Evolutionary conservation across 1,140 invertebrate species (phyloP).

Genomic region (Drosophila orosa): DNA sequence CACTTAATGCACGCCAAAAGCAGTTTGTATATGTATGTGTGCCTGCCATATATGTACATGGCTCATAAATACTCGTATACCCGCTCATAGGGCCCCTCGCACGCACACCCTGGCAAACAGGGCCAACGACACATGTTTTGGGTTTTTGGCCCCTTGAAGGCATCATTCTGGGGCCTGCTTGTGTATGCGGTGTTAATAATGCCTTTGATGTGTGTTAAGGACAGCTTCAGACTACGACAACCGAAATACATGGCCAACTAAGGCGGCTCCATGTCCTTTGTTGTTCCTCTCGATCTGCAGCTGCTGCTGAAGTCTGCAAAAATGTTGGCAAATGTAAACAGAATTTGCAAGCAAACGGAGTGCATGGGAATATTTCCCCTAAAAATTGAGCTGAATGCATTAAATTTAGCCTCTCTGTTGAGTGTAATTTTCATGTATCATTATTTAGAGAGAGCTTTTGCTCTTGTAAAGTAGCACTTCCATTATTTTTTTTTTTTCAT

Average conservation of each 20-base stretch:
- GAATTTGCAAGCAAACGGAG: constrained; percentile 16
- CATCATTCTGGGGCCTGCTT: constrained; percentile 69
- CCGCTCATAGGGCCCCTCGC: constrained; percentile 40
- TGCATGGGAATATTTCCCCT: not conserved
- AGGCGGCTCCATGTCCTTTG: constrained; percentile 31
- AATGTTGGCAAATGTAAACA: constrained; percentile 40
- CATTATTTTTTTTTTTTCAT: not conserved
- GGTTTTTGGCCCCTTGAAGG: constrained; percentile 66
- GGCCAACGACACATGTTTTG: constrained; percentile 75
- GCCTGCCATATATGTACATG: constrained; percentile 30
- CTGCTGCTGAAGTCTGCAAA: constrained; percentile 30
- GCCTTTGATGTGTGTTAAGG: constrained; percentile 80
- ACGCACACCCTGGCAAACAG: constrained; percentile 12
- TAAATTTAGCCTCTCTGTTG: not conserved
- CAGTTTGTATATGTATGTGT: constrained; percentile 56
- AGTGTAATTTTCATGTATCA: not conserved
- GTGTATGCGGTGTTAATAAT: constrained; percentile 77
- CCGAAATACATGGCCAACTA: constrained; percentile 46
- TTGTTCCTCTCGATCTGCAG: constrained; percentile 22
- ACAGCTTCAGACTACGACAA: constrained; percentile 72
- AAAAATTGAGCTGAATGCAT: constrained; percentile 14
- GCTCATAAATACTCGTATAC: constrained; percentile 64
- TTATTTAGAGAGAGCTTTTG: not conserved
- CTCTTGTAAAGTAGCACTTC: not conserved
- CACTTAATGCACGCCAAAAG: constrained; percentile 81